phyloP scores from a whole-genome alignment of 2,113 vertebrate genomes.

The Polypterus senegalus region DNA sequence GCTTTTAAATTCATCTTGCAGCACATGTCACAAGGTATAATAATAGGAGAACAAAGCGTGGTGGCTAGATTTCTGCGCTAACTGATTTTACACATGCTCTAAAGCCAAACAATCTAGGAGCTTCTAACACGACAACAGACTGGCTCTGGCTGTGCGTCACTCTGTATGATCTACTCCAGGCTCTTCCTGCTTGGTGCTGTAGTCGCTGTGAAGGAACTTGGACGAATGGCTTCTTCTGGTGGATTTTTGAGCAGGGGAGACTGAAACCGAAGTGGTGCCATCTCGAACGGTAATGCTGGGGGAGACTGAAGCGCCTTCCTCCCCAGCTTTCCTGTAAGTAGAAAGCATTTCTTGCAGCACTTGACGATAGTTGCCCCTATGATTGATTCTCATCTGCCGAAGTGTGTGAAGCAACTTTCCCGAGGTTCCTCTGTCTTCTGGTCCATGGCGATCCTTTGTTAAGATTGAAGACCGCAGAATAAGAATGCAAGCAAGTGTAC shows the following conservation, averaged over 20 bases:
- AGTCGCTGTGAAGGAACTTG: too few species aligned
- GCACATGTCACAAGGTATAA: too few species aligned
- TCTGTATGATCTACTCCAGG: too few species aligned
- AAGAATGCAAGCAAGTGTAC: slow-evolving; percentile 45
- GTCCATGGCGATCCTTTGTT: slow-evolving; percentile 58
- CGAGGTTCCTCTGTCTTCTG: slow-evolving; percentile 53
- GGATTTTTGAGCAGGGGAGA: background rate
- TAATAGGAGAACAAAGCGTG: too few species aligned
- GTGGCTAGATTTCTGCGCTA: too few species aligned
- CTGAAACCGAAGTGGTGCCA: slow-evolving; percentile 14
- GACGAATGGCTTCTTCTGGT: background rate
- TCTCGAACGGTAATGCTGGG: slow-evolving; percentile 35
- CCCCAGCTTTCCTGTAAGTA: slow-evolving; percentile 65
- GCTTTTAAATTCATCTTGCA: too few species aligned
- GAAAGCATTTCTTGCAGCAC: slow-evolving; percentile 69
- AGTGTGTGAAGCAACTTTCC: slow-evolving; percentile 66
- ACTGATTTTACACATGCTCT: too few species aligned
- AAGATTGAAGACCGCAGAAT: slow-evolving; percentile 64
- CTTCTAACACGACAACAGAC: too few species aligned
- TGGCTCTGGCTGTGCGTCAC: too few species aligned
- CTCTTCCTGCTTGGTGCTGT: too few species aligned
- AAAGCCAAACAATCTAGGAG: too few species aligned
- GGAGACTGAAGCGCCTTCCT: slow-evolving; percentile 40
- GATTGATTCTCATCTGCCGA: slow-evolving; percentile 68
- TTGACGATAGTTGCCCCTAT: slow-evolving; percentile 71